phyloP scores from a whole-genome alignment of 2,113 vertebrate genomes.

The Puntigrus tetrazona region DNA sequence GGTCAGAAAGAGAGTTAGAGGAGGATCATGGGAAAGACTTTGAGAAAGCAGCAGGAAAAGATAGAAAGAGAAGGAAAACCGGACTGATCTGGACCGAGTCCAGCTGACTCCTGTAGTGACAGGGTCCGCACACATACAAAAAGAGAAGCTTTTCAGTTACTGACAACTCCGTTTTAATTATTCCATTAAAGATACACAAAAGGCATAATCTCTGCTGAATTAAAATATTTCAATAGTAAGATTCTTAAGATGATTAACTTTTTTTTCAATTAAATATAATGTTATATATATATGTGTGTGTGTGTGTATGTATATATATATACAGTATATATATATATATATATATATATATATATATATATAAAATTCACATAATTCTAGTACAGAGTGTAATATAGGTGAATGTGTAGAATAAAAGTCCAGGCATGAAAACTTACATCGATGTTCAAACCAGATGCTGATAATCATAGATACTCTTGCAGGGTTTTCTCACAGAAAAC shows the following conservation, averaged over 20 bases:
- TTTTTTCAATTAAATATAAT: no score
- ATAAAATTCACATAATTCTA: not conserved
- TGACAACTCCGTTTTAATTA: not conserved
- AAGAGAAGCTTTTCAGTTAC: not conserved
- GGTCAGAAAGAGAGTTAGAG: slow-evolving; percentile 21
- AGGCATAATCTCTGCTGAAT: no score
- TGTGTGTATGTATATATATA: no score
- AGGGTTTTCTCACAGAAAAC: not conserved
- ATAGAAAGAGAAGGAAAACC: slow-evolving; percentile 7
- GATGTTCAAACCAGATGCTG: slow-evolving; percentile 25
- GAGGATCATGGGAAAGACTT: slow-evolving; percentile 24
- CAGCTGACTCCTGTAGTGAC: not conserved
- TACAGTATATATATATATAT: no score
- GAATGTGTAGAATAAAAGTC: not conserved
- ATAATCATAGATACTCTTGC: not conserved
- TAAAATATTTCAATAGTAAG: no score
- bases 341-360: no score
- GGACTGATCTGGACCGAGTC: not conserved
- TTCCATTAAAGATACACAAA: not conserved
- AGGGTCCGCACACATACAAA: not conserved
- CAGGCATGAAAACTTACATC: not conserved
- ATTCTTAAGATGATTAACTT: no score
- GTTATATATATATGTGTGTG: no score
- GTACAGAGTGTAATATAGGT: not conserved
- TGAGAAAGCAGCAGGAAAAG: slow-evolving; percentile 28